Conservation (phyloP, 23 tunicate species). For the Pegea sp. region DNA sequence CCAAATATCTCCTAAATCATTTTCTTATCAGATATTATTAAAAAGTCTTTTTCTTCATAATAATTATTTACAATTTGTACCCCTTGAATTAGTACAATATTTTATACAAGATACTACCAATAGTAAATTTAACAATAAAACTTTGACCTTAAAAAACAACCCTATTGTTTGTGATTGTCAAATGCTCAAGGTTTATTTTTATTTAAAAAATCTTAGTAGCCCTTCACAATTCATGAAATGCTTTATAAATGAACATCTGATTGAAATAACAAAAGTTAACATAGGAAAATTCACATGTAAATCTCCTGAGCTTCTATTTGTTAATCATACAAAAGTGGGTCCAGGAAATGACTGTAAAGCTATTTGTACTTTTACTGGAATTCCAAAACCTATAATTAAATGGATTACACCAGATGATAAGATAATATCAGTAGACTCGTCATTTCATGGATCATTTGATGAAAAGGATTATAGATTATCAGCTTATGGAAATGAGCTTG, state of each 20-base stretch:
- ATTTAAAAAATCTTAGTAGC: no score
- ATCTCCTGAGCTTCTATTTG: conserved; percentile 3
- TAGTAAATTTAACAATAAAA: neutral
- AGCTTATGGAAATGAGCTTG: conserved; percentile 24
- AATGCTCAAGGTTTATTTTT: no score
- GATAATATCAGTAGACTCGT: conserved; percentile 5
- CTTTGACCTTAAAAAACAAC: conserved; percentile 8
- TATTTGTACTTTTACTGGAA: conserved; percentile 12
- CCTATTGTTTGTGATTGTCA: conserved; percentile 63
- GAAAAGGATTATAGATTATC: conserved; percentile 9
- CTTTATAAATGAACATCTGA: conserved; percentile 8
- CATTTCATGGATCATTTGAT: conserved; percentile 1
- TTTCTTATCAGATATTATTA: no score
- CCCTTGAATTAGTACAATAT: conserved; percentile 5
- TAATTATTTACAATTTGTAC: conserved; percentile 36
- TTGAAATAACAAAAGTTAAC: no score
- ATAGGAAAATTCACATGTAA: conserved; percentile 13
- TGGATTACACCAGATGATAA: conserved; percentile 43
- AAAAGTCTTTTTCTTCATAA: conserved; percentile 9
- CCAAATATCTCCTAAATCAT: no score
- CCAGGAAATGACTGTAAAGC: conserved; percentile 21
- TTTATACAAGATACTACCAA: neutral
- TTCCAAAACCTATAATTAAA: conserved; percentile 15
- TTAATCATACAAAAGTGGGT: conserved; percentile 9
- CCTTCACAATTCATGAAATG: conserved; percentile 13